Evolutionary conservation across 2,797 vertebrate species (phyloP), one percentile per base, ranked within the genome.

Genomic region (Tapirus indicus): DNA sequence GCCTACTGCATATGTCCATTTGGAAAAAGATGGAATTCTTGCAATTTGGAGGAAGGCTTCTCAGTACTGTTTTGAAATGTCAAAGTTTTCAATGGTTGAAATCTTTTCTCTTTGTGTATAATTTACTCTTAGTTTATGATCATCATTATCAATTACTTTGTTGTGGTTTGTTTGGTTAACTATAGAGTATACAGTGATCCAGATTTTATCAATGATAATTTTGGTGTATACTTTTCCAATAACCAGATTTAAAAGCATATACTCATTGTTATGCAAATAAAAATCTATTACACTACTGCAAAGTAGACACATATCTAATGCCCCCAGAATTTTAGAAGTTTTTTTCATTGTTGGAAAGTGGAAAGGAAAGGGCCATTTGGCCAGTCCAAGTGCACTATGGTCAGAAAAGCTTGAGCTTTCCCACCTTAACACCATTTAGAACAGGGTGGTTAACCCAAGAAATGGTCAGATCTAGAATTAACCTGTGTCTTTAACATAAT

Each of bases 111-210:
- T 84, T 62, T 62, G 20, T 54, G 16, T 64, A 2, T 60, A 62
- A 69, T 93, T 83, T 83, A 49, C 7, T 95, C 84, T 52, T 72
- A 25, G 77, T 56, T 92, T 82, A 58, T 47, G 56, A 95, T 47
- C 32, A 68, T 29, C 10, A 56, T 58, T 38, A 88, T 74, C 38
- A 77, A 77, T 66, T 72, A 64, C 35, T 88, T 77, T 93, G 32
- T 84, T 60, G 41, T 68, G n/a, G 38, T 11, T 47, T 92, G 44
- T 56, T 60, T 25, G 58, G 52, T 77, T 66, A 83, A 35, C 60
- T 41, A 32, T 20, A 83, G 8, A 41, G 25, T 32, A 1, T 35
- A 25, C 41, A 66, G 14, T 38, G 68, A 82, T 92, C 41, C 25
- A 60, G 69, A 77, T 83, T 77, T 9, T 92, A 77, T 69, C 32